Evolutionary conservation across 1,140 invertebrate genomes (phyloP).

Genomic region (Sminthurides bifidus): DNA sequence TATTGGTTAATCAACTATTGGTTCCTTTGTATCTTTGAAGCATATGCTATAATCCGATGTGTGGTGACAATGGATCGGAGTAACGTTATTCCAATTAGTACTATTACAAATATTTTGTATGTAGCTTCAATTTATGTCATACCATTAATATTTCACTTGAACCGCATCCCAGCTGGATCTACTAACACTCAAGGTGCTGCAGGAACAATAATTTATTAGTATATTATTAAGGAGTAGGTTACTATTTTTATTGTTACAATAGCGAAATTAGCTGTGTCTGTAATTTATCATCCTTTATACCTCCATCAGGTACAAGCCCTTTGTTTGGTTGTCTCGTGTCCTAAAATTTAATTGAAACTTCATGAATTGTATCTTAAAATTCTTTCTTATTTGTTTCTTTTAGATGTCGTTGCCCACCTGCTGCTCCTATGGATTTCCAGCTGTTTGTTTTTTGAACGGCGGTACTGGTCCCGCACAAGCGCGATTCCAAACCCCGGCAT

Average conservation of each 20-base stretch:
- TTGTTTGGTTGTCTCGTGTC: background rate
- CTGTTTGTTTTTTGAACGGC: background rate
- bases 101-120: background rate
- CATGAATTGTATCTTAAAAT: too few species aligned
- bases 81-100: background rate
- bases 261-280: too few species aligned
- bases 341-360: too few species aligned
- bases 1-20: background rate
- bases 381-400: background rate
- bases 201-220: background rate
- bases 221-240: background rate
- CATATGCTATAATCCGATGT: background rate
- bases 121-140: background rate
- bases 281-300: too few species aligned
- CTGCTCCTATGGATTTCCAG: background rate
- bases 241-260: background rate
- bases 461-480: conserved; percentile 9
- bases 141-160: background rate
- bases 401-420: background rate
- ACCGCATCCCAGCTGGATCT: background rate
- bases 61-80: background rate
- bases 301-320: background rate
- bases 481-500: background rate
- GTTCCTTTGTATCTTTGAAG: conserved; percentile 1
- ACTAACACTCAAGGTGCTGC: background rate